Conservation (phyloP, 1,140 invertebrate species). For the Drosophila miranda region DNA sequence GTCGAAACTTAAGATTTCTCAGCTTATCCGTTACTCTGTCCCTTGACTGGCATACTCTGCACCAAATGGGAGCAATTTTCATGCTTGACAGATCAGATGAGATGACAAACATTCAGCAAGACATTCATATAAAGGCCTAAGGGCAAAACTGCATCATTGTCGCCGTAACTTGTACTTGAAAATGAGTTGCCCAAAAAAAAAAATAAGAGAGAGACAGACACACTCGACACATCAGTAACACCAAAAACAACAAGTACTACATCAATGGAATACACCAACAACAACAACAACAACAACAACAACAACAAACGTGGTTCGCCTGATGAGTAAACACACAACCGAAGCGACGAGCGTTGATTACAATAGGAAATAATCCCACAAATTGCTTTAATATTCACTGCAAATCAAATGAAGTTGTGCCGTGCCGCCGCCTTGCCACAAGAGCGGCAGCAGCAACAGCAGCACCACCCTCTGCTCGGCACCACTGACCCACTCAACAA, state of each 20-base stretch:
- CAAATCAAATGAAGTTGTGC: slow-evolving; percentile 78
- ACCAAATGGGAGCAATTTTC: slow-evolving; percentile 72
- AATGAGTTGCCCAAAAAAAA: slow-evolving; percentile 62
- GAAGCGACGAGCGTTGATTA: slow-evolving; percentile 52
- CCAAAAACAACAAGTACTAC: slow-evolving; percentile 1
- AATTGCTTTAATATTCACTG: slow-evolving; percentile 82
- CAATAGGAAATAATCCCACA: slow-evolving; percentile 82
- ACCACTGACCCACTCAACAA: slow-evolving; percentile 11
- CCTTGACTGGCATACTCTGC: background rate
- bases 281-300: slow-evolving; percentile 16
- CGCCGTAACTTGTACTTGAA: slow-evolving; percentile 50
- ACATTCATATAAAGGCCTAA: slow-evolving; percentile 28
- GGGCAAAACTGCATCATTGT: slow-evolving; percentile 26
- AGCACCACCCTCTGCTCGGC: slow-evolving; percentile 41
- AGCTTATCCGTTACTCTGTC: too few species aligned
- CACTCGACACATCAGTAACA: too few species aligned
- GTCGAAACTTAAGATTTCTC: too few species aligned
- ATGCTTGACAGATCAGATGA: slow-evolving; percentile 52
- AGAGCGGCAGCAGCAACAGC: too few species aligned
- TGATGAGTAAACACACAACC: slow-evolving; percentile 55
- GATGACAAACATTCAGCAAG: slow-evolving; percentile 3
- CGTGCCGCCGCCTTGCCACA: background rate
- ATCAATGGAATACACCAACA: background rate
- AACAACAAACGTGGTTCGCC: slow-evolving; percentile 18
- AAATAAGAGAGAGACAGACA: background rate